Percentiles rank a stretch among this genome's conserved stretches.
Conservation (phyloP, 35 echinoderm and acorn worm species). For the Strongylocentrotus purpuratus region DNA sequence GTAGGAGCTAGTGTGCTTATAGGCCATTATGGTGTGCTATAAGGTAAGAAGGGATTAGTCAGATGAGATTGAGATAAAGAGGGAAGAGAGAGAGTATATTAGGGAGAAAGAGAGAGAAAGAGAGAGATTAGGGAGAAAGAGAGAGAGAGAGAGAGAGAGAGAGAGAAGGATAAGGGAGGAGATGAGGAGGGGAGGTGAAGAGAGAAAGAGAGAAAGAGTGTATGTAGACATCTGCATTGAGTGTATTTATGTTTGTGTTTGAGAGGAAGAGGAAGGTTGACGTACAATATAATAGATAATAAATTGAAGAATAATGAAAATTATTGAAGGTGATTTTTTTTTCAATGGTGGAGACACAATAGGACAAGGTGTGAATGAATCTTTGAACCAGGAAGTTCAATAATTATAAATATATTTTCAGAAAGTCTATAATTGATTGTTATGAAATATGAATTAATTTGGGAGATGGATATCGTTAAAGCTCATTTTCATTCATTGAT, state of each 20-base stretch:
- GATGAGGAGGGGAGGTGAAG: background rate
- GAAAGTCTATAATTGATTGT: too few species aligned
- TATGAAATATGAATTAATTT: too few species aligned
- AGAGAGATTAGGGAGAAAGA: background rate
- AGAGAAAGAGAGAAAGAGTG: background rate
- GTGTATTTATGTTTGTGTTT: background rate
- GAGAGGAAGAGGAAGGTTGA: background rate
- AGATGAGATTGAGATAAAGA: background rate
- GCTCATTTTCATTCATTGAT: background rate
- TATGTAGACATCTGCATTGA: background rate
- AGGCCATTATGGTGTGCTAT: background rate
- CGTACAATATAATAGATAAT: too few species aligned
- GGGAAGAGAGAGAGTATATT: too few species aligned
- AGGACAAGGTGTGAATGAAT: too few species aligned
- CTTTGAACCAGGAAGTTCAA: too few species aligned
- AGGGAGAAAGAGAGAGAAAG: background rate
- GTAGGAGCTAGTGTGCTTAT: background rate
- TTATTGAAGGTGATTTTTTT: too few species aligned
- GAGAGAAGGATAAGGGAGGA: background rate
- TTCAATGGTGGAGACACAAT: too few species aligned
- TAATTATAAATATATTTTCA: too few species aligned
- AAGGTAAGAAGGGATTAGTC: background rate
- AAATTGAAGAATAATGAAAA: too few species aligned
- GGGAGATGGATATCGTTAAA: background rate
- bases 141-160: background rate